Evolutionary conservation across 2,113 vertebrate genomes (phyloP).

Genomic region (Gavialis gangeticus): DNA sequence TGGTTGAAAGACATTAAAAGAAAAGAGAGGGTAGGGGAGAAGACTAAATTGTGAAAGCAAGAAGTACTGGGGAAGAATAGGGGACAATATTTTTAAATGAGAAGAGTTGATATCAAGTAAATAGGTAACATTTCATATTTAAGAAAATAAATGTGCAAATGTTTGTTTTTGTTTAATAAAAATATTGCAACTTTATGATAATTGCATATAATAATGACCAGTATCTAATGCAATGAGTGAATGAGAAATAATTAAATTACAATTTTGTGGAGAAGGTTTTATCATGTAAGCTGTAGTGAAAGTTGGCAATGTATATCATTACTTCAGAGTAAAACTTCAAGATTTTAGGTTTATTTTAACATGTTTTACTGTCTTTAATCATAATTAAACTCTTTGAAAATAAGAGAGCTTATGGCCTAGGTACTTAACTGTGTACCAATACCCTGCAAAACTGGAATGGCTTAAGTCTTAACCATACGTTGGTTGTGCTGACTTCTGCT

Average conservation of each 20-base stretch:
- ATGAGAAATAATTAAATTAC: background rate
- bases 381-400: slow-evolving; percentile 3
- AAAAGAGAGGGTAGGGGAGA: background rate
- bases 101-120: background rate
- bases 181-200: fast-evolving
- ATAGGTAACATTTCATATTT: background rate
- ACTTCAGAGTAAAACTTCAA: background rate
- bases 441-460: slow-evolving; percentile 49
- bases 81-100: background rate
- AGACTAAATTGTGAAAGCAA: fast-evolving
- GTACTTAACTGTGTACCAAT: background rate
- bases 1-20: background rate
- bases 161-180: background rate
- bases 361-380: no score
- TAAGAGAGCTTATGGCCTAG: background rate
- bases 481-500: slow-evolving; percentile 49
- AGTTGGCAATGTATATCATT: background rate
- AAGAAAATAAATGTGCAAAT: background rate
- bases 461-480: background rate
- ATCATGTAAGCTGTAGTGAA: fast-evolving
- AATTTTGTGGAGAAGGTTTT: background rate
- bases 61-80: background rate
- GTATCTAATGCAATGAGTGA: fast-evolving
- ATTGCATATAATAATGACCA: fast-evolving
- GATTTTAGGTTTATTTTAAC: no score